A percentile compares a stretch with the other conserved stretches of the same genome.
Conservation (phyloP, 2,113 vertebrate genomes). For the Microtus ochrogaster region DNA sequence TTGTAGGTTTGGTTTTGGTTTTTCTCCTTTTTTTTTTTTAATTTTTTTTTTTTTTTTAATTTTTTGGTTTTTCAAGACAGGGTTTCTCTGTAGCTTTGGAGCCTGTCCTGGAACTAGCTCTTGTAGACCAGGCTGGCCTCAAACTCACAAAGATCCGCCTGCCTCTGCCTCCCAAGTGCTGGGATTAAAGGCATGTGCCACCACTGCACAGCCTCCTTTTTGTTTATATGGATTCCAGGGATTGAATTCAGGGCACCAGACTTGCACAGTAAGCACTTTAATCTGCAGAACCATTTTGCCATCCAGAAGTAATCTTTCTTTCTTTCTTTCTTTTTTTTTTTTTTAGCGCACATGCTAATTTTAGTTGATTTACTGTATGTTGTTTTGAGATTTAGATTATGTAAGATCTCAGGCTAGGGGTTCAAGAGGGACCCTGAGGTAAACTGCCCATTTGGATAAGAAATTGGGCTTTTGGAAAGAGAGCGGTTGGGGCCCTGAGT, state of each 20-base stretch:
- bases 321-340: not conserved
- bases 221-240: no score
- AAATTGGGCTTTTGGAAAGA: not conserved
- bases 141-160: no score
- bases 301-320: not conserved
- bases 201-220: no score
- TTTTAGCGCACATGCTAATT: not conserved
- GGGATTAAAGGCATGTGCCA: no score
- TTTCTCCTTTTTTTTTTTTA: no score
- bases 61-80: no score
- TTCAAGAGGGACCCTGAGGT: not conserved
- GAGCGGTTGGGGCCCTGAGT: not conserved
- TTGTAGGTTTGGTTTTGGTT: not conserved
- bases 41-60: not conserved
- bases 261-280: not conserved
- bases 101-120: no score
- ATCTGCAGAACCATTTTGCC: not conserved
- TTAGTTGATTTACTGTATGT: not conserved
- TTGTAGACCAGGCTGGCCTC: no score
- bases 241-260: not conserved
- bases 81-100: no score
- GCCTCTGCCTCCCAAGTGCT: no score
- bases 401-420: not conserved
- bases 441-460: not conserved
- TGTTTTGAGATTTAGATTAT: not conserved